phyloP scores from a whole-genome alignment of 1,140 invertebrate species.

The Pachypeltis micranthus region DNA sequence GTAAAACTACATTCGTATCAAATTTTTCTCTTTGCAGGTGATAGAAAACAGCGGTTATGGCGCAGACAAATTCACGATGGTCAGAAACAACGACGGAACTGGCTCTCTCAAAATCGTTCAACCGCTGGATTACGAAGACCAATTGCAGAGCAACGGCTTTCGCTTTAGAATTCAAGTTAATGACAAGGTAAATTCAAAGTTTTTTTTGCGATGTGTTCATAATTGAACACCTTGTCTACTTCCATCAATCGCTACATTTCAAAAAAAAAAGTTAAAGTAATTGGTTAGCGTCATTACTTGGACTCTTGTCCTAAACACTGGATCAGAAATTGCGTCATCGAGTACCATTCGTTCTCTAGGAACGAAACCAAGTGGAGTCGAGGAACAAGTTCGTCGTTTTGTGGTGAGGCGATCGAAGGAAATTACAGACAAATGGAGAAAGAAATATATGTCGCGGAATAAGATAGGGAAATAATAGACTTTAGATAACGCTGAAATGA shows the following conservation, averaged over 20 bases:
- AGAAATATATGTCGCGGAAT: no score
- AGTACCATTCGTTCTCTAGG: no score
- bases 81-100: constrained; percentile 88
- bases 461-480: no score
- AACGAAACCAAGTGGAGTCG: no score
- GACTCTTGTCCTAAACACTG: not conserved
- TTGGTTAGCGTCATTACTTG: not conserved
- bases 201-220: constrained; percentile 2
- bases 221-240: no score
- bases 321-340: not conserved
- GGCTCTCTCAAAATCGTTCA: constrained; percentile 91
- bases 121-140: constrained; percentile 82
- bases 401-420: no score
- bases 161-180: constrained; percentile 86
- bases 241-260: no score
- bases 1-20: no score
- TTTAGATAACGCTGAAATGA: no score
- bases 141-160: constrained; percentile 83
- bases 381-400: no score
- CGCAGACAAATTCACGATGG: constrained; percentile 94
- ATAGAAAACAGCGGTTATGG: constrained; percentile 89
- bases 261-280: not conserved
- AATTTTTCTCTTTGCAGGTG: constrained; percentile 39
- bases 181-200: constrained; percentile 66
- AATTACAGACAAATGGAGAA: no score